These are phyloP conservation scores for Peromyscus eremicus DNA, from an alignment of 2,797 vertebrate species.

Conservation along the genomic window DNA sequence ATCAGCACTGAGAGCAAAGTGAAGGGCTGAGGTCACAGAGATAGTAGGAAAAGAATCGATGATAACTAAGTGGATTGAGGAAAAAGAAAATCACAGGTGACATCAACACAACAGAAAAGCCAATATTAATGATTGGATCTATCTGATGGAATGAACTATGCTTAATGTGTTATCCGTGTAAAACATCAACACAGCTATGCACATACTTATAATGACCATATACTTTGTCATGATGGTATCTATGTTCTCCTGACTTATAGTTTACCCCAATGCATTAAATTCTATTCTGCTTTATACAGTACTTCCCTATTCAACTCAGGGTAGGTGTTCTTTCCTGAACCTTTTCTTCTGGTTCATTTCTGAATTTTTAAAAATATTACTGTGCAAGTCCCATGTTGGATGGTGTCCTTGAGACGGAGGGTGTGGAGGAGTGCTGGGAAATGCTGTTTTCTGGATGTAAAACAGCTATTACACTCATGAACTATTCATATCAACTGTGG, in stretches of 20 bases:
- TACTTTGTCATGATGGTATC: conserved; percentile 8
- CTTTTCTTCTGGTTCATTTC: not conserved
- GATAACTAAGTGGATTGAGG: not conserved
- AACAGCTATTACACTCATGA: not conserved
- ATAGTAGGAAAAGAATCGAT: conserved; percentile 20
- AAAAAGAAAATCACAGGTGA: not conserved
- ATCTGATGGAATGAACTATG: not conserved
- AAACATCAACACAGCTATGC: not conserved
- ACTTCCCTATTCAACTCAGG: not conserved
- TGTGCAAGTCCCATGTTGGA: not conserved
- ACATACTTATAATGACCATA: not conserved
- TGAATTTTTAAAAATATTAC: not conserved
- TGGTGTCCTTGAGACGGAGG: not conserved
- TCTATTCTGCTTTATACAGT: not conserved
- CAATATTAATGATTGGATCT: not conserved
- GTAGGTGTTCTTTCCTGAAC: not conserved
- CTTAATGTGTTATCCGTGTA: conserved; percentile 21
- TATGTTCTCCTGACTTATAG: not conserved
- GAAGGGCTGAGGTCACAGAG: not conserved
- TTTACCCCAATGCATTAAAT: not conserved
- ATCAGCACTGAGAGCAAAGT: not conserved
- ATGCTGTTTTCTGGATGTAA: not conserved
- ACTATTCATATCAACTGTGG: not conserved
- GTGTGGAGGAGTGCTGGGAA: not conserved
- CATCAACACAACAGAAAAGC: conserved; percentile 18